Base-by-base conservation (phyloP, 2,797 vertebrate species). In the Otus scops region DNA sequence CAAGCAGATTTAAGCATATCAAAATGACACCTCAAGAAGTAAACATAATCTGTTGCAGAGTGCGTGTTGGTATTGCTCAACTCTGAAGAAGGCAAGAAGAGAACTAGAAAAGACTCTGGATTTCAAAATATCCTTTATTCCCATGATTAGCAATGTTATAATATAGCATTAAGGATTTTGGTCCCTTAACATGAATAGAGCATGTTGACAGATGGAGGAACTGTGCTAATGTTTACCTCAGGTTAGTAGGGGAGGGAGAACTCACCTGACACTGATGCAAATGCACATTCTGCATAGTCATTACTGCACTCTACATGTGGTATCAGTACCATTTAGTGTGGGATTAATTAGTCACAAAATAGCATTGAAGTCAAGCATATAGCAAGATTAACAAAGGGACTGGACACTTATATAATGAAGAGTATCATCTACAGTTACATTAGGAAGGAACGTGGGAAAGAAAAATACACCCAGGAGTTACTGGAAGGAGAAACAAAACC, bases 71-170 rank as follows among this genome's bases (percentile, higher is more conserved):
- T 34, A 68, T 91, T 97, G 71, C 81, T 89, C 48, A 96, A 60
- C 15, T 77, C 54, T 32, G 48, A 61, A 93, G 20, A 54, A 83
- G 16, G 15, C 7, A 73, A 68, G 15, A 67, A 67, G 7, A 82
- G 28, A 70, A 38, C 32, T 51, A 79, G 30, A 91, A 87, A 74
- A 69, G 8, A 26, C 13, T 73, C 39, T 12, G 21, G 45, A 60
- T 91, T 93, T 84, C 84, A 92, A 92, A 95, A 96, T 87, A 57
- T 4, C 36, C 13, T 85, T 90, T 84, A 73, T 86, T 81, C 27
- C 43, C 51, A 34, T 69, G 28, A 43, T 73, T 78, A 88, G 16
- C 27, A 73, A 32, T 23, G 17, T 30, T n/a, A 71, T 24, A 28
- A 32, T 69, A 74, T 14, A 84, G 17, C 54, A 67, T 57, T 67